Evolutionary conservation across 2,113 vertebrate species (phyloP), one percentile per base, ranked within the genome.

Genomic region (Sialia sialis): DNA sequence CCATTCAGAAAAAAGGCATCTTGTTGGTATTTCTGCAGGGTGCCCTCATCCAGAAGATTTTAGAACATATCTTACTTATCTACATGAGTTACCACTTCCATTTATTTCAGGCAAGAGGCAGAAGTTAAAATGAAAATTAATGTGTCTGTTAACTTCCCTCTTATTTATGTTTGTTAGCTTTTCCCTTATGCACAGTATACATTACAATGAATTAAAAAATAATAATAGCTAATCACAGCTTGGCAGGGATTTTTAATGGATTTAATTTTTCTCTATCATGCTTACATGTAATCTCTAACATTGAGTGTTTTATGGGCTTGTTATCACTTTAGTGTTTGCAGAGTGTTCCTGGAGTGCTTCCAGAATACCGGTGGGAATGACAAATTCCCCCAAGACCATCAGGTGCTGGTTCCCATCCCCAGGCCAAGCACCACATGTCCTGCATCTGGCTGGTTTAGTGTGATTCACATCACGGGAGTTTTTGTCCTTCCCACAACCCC

Each of bases 171-270:
- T 80, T 94, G 83, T 88, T 93, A 92, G 63, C 25, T 93, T 95
- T 85, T 86, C 41, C 83, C 54, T 83, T 72, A 70, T 36, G 36
- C 23, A 58, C 41, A 77, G 56, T 48, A 46, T 89, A 44, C 83
- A 62, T 93, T 90, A 90, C 81, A 80, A 64, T 75, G 55, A 95
- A 95, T 97, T 95, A 93, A 93, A 96, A 91, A 88, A 91, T 92
- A 94, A 93, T 88, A 94, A 90, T 44, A 89, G 77, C 63, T 96
- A 94, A 92, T 92, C 25, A 26, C 0, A 0, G 66, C 43, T 84
- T 94, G 87, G 78, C 43, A 94, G 87, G 73, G 78, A 79, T 94
- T 95, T 97, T 88, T 91, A 93, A 95, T 82, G 48, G 76, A 87
- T 68, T 89, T 93, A 74, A 80, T 95, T 89, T 96, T 95, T 96